Conservation (phyloP, 2,113 vertebrate genomes). For the Oxyura jamaicensis region DNA sequence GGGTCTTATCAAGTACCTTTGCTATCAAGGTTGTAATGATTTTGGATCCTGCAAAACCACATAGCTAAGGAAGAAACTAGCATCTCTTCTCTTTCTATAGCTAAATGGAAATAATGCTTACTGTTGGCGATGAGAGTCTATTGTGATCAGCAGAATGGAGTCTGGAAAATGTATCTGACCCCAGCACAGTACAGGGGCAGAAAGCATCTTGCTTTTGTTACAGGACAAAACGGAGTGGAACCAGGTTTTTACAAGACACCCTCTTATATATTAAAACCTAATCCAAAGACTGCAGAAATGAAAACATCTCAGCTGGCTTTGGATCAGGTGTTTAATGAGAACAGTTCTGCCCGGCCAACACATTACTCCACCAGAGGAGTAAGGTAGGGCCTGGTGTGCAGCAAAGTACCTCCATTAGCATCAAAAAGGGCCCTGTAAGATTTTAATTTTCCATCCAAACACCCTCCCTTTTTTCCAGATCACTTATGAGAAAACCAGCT, state of each 20-base stretch:
- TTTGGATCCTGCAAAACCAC: neutral
- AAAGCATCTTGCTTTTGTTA: neutral
- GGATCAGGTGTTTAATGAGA: neutral
- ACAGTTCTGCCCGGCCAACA: neutral
- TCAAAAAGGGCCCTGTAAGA: neutral
- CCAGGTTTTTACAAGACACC: neutral
- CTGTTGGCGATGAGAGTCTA: neutral
- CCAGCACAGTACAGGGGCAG: neutral
- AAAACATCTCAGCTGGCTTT: neutral
- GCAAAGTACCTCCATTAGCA: neutral
- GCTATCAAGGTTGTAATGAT: neutral
- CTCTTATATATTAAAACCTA: neutral
- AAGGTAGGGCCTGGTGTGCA: neutral
- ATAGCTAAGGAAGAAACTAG: neutral
- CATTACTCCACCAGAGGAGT: neutral
- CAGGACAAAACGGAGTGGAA: neutral
- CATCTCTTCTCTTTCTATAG: neutral
- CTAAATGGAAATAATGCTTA: neutral
- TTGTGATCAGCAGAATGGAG: neutral
- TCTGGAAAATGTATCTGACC: accelerated
- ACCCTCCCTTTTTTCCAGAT: neutral
- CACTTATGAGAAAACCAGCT: accelerated
- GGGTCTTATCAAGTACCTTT: neutral
- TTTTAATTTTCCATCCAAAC: neutral
- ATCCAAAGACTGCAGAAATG: neutral